Percentiles rank a stretch among this genome's conserved stretches.
Conservation (phyloP, 2,888 invertebrate species). For the Drosophila tripunctata region DNA sequence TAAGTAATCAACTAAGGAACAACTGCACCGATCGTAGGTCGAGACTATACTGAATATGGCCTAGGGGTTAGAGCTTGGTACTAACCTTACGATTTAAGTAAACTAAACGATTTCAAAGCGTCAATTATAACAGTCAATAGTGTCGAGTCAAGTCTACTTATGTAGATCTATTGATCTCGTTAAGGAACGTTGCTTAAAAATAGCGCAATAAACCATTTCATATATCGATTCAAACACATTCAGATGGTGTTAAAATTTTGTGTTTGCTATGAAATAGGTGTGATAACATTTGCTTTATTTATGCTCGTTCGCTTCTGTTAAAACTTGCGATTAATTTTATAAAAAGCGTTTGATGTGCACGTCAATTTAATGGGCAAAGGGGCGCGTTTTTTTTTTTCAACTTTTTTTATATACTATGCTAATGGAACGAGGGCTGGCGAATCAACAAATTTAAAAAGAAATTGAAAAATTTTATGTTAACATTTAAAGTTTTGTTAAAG, state of each 20-base stretch:
- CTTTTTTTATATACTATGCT: no score
- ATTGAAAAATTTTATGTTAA: no score
- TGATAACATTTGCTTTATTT: conserved; percentile 45
- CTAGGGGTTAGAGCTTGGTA: conserved; percentile 24
- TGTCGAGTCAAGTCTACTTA: conserved; percentile 18
- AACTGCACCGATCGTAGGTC: conserved; percentile 60
- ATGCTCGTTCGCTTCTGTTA: conserved; percentile 60
- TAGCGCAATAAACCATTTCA: conserved; percentile 33
- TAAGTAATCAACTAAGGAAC: conserved; percentile 29
- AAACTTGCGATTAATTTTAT: conserved; percentile 60
- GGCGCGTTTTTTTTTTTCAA: conserved; percentile 33
- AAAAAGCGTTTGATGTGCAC: conserved; percentile 50
- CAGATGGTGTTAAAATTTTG: conserved; percentile 63
- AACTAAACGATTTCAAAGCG: conserved; percentile 34
- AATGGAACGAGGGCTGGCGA: conserved; percentile 42
- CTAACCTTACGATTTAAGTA: conserved; percentile 40
- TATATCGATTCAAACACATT: conserved; percentile 17
- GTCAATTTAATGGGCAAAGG: conserved; percentile 37
- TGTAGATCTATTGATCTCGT: conserved; percentile 62
- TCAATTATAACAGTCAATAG: conserved; percentile 59
- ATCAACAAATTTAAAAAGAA: neutral
- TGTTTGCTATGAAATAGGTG: conserved; percentile 42
- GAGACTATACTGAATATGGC: conserved; percentile 53
- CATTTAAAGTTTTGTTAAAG: no score
- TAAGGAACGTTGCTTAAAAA: conserved; percentile 73